phyloP scores from a whole-genome alignment of 2,113 vertebrate species.

The Nycticebus coucang region DNA sequence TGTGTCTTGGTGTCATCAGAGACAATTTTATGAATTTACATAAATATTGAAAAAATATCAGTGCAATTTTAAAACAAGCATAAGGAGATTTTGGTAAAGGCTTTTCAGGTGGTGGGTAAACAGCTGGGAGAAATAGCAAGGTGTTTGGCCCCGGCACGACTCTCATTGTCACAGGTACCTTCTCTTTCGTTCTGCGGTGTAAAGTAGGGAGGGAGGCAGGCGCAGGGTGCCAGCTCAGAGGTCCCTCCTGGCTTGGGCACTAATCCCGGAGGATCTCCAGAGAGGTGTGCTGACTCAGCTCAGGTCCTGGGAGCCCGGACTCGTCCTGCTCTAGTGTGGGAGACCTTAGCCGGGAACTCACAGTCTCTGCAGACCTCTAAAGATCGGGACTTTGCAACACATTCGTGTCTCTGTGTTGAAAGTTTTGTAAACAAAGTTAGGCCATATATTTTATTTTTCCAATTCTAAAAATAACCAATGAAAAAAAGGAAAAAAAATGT shows the following conservation, averaged over 20 bases:
- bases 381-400: background rate
- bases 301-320: no score
- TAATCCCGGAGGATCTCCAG: no score
- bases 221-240: background rate
- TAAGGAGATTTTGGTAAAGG: constrained; percentile 24
- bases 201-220: background rate
- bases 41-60: background rate
- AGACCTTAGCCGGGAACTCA: background rate
- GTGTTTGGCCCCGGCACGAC: constrained; percentile 77
- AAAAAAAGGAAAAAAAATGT: background rate
- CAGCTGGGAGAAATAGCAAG: background rate
- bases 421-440: background rate
- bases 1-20: background rate
- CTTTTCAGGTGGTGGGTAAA: background rate
- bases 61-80: background rate
- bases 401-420: background rate
- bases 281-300: background rate
- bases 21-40: background rate
- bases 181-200: background rate
- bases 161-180: constrained; percentile 73
- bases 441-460: background rate
- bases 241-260: background rate
- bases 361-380: background rate
- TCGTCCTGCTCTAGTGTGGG: background rate
- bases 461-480: background rate